Evolutionary conservation across 2,888 invertebrate species (phyloP).

Genomic region (Argyresthia goedartella): DNA sequence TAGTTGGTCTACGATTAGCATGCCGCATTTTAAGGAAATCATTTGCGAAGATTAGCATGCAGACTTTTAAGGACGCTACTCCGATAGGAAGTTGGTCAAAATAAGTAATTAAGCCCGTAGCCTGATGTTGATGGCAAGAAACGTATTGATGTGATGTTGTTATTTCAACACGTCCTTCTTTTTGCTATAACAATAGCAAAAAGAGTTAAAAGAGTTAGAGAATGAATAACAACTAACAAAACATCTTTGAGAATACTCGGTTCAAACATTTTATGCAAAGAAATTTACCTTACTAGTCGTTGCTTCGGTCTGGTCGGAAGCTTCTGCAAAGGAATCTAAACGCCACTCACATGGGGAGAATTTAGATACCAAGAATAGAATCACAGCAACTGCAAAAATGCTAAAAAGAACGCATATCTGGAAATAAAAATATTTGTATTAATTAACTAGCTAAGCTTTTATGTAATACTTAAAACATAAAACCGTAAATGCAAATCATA

Average conservation of each 20-base stretch:
- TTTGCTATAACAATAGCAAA: too few species aligned
- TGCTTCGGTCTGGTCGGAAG: constrained; percentile 32
- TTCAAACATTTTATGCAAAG: too few species aligned
- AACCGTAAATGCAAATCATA: not conserved
- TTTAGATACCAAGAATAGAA: constrained; percentile 93
- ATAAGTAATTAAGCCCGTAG: too few species aligned
- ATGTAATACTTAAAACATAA: not conserved
- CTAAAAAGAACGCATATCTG: constrained; percentile 83
- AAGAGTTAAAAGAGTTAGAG: too few species aligned
- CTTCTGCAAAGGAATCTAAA: constrained; percentile 60
- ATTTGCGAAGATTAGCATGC: too few species aligned
- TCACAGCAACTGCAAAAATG: constrained; percentile 93
- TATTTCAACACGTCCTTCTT: too few species aligned
- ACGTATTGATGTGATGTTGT: too few species aligned
- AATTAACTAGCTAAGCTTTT: not conserved
- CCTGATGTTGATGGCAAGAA: too few species aligned
- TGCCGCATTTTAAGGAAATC: not conserved
- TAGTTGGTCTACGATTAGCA: constrained; percentile 1
- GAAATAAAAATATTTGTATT: constrained; percentile 12
- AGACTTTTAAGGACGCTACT: too few species aligned
- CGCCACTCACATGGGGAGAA: constrained; percentile 98
- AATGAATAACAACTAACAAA: too few species aligned
- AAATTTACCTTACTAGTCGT: constrained; percentile 32
- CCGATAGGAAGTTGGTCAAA: too few species aligned
- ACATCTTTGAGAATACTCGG: too few species aligned